Evolutionary conservation across 2,888 invertebrate species (phyloP), one percentile per base, ranked within the genome.

Genomic region (Eilema caniola): DNA sequence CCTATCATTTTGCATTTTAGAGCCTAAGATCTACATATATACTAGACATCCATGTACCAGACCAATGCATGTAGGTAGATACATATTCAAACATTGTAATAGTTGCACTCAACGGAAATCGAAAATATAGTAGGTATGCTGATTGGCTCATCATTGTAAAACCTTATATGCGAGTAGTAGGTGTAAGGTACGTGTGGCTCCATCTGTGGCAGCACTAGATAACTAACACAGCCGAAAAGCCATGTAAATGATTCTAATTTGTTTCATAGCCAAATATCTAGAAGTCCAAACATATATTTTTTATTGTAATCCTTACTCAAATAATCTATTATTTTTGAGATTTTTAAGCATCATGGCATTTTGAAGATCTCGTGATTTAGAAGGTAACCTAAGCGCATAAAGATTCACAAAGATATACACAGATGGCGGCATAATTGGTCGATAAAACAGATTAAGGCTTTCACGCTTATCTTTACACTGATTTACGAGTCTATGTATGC

Each of bases 361-460:
- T 7, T 7, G 3, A 28, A 11, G 24, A 57, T 69, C 77, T 74
- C 69, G 71, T 79, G 82, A 79, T 69, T 66, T 66, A 60, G 68
- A 66, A 24, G 37, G 64, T 41, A 67, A 59, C 47, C 62, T 28
- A 14, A 63, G 20, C 3, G 53, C 25, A 53, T 7, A 59, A 11
- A 24, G 57, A 67, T 78, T 33, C 33, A 23, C n/a, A 47, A n/a
- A 14, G 3, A 3, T 66, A 62, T 8, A 72, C 64, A 73, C 23
- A 93, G 93, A 90, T 91, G 92, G 89, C 90, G 74, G 47, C 74
- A 69, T 23, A 10, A 25, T 3, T 3, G 14, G 73, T 83, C 71
- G 88, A 69, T 90, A 86, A 90, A 90, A 74, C 87, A 92, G 89
- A 79, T 78, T 83, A 89, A 91, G 90, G 92, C 91, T 92, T 91